Evolutionary conservation across 2,888 invertebrate species (phyloP).

Genomic region (Epsilonema sp.): DNA sequence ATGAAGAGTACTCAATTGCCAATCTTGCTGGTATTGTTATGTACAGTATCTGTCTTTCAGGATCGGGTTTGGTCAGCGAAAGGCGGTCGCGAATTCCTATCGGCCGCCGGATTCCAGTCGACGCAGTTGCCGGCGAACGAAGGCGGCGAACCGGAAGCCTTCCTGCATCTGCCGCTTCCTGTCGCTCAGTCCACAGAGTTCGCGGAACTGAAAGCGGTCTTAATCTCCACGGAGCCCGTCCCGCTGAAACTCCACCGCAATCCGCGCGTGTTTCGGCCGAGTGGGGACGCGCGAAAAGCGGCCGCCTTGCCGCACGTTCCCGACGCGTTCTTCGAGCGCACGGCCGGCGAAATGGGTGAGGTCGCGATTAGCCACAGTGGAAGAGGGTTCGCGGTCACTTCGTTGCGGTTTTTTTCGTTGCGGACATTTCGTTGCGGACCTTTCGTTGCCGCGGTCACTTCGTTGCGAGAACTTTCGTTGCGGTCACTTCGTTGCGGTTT

Average conservation of each 20-base stretch:
- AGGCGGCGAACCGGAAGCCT: constrained; percentile 16
- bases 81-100: constrained; percentile 15
- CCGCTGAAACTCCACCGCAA: constrained; percentile 60
- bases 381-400: too few species aligned
- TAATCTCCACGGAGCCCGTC: constrained; percentile 58
- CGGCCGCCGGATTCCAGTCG: constrained; percentile 47
- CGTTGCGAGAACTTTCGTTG: too few species aligned
- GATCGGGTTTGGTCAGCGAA: constrained; percentile 12
- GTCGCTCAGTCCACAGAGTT: too few species aligned
- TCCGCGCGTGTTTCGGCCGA: too few species aligned
- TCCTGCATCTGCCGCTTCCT: constrained; percentile 21
- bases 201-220: constrained; percentile 49
- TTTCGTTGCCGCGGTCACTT: too few species aligned
- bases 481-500: too few species aligned
- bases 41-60: constrained; percentile 8
- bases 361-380: too few species aligned
- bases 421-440: too few species aligned
- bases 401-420: too few species aligned
- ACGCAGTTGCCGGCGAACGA: constrained; percentile 38
- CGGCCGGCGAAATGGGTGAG: constrained; percentile 58
- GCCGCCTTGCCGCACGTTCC: constrained; percentile 44
- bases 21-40: too few species aligned
- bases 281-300: constrained; percentile 41
- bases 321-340: constrained; percentile 57
- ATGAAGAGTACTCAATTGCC: too few species aligned